Conservation (phyloP, 2,797 vertebrate genomes). For the Buceros bicornis region DNA sequence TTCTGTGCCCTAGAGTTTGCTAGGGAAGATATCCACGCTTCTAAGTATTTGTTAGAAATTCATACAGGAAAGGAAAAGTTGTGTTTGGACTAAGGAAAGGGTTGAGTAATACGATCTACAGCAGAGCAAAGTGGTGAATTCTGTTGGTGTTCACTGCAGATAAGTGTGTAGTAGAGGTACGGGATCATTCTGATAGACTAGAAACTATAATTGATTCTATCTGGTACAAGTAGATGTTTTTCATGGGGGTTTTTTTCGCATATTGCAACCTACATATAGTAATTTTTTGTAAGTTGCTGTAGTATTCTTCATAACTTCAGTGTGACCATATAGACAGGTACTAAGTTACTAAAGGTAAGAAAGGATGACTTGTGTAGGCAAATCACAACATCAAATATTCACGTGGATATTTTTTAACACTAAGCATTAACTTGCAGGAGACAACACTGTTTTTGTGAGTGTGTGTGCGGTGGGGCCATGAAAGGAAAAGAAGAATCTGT, state of each 20-base stretch:
- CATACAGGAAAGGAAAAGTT: not conserved
- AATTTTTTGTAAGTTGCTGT: not conserved
- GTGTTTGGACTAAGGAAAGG: not conserved
- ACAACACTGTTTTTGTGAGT: not conserved
- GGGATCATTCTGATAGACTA: not conserved
- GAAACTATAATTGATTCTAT: not conserved
- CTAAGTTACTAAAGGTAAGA: not conserved
- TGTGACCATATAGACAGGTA: not conserved
- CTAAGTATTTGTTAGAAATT: not conserved
- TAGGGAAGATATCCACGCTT: not conserved
- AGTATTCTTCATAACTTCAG: not conserved
- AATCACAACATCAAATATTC: not conserved
- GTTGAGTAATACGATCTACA: not conserved
- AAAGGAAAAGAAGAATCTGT: not conserved
- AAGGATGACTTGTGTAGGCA: not conserved
- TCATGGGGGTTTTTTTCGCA: not conserved
- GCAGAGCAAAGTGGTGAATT: not conserved
- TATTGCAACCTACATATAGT: not conserved
- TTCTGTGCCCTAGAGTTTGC: not conserved
- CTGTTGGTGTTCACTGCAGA: not conserved
- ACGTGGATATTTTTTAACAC: not conserved
- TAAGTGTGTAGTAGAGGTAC: not conserved
- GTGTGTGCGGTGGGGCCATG: fast-evolving
- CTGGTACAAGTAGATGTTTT: not conserved
- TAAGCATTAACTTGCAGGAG: not conserved